These are phyloP conservation scores for Phylloscopus whistleri DNA, from an alignment of 2,113 vertebrate species.

Conservation along the genomic window DNA sequence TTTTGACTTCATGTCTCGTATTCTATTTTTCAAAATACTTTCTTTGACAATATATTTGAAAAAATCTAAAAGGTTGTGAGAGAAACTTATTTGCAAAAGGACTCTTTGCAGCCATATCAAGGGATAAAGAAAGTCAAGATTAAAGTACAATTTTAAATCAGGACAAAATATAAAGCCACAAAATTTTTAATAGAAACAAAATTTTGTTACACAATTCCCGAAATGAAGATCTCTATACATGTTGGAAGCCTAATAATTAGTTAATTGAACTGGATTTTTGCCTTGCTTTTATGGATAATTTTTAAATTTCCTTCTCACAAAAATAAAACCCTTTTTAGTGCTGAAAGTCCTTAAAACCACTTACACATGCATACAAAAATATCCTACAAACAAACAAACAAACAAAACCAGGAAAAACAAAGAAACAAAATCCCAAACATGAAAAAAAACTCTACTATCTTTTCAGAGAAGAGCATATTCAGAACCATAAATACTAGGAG, in stretches of 20 bases:
- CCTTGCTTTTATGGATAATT: neutral
- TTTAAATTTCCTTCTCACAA: neutral
- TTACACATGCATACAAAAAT: neutral
- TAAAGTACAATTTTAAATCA: neutral
- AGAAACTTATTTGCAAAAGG: neutral
- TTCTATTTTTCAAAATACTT: neutral
- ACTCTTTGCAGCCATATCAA: neutral
- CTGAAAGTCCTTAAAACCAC: neutral
- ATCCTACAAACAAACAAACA: neutral
- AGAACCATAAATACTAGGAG: neutral
- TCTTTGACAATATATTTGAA: neutral
- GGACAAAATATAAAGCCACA: neutral
- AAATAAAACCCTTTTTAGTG: neutral
- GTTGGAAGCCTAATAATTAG: neutral
- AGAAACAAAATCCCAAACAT: neutral
- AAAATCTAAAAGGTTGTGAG: neutral
- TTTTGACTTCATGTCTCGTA: neutral
- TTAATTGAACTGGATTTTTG: neutral
- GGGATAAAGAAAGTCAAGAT: neutral
- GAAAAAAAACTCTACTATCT: fast-evolving
- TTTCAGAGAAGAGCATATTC: neutral
- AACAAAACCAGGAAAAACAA: neutral
- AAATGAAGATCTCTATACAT: neutral
- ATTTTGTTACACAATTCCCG: neutral
- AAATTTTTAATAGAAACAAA: neutral